Evolutionary conservation across 2,797 vertebrate species (phyloP), one percentile per base, ranked within the genome.

Genomic region (Esox masquinongy): DNA sequence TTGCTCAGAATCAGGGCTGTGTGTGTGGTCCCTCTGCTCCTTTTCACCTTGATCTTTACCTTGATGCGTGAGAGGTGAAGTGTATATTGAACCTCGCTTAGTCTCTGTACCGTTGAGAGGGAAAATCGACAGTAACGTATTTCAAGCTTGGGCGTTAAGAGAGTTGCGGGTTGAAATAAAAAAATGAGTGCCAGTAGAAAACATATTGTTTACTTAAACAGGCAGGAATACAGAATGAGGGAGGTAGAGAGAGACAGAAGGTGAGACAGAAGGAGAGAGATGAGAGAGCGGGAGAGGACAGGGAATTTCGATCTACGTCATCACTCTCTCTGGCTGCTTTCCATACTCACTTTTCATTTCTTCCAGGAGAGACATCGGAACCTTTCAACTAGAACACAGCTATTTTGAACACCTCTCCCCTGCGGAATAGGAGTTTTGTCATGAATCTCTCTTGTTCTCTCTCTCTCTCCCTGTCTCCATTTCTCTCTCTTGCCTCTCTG

Each of bases 351-450:
- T 24, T 4, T 22, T 12, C n/a, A 59, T 4, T 11, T 24, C 53
- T 59, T 22, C n/a, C 9, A 22, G 53, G 53, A 59, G 56, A 24
- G 17, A 59, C 22, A 12, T 72, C 80, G 74, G 73, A 72, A 74
- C 59, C 50, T 5, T 68, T 66, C 83, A 82, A 82, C 80, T 82
- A 86, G 80, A 82, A 77, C 80, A 81, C 17, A 70, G 81, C 82
- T 75, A 85, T 83, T 85, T 86, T 85, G 80, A 19, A 61, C 64
- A 73, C 72, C 43, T 66, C 76, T 19, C 29, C n/a, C 70, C 24
- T 53, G 56, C 24, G 22, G 22, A 59, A 64, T 29, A 24, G 26
- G 22, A 5, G 63, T 39, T 17, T 68, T 14, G 12, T 2, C 34
- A 19, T 11, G 16, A 36, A 19, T 34, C 63, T 36, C 5, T 74